Base-by-base conservation (phyloP, 2,888 invertebrate genomes). In the Synanthedon andrenaeformis region DNA sequence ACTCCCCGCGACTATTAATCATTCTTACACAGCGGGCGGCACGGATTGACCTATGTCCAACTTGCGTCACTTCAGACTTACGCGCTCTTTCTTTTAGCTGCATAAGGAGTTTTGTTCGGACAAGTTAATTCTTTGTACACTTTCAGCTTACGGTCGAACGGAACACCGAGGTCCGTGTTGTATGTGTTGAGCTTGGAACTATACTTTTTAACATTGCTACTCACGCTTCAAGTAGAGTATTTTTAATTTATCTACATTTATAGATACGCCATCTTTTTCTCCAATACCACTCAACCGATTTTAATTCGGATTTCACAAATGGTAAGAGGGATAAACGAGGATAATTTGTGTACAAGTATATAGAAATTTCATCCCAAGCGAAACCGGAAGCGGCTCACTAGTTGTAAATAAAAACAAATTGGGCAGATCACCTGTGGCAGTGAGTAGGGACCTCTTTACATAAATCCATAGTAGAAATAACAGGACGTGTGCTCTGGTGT, bases 1-100 rank as follows among this genome's bases (percentile, higher is more conserved):
- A 77, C 76, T 74, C 74, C 73, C 77, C 66, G 64, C 66, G 64
- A 74, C 73, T 69, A 84, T 84, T 83, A 82, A 83, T 84, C 82
- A 84, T 80, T 63, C 67, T 13, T 56, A 67, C 79, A 68, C 76
- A 64, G 75, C 74, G 73, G 78, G 77, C 58, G 72, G 75, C 70
- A 63, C 61, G 72, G 76, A 82, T 78, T 82, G 81, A 82, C 80
- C 79, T 74, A 64, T 69, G 74, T 69, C 72, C 69, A 60, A 64
- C 66, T 67, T 63, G 66, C 66, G 68, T 63, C 68, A 67, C 67
- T 67, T 70, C 61, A 63, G 62, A 66, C 62, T 60, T 66, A 59
- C 59, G 61, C 60, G 23, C 58, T 68, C 67, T 70, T 60, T 56
- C 56, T 58, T 54, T 52, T 52, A 42, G 55, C 58, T 56, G 56